Evolutionary conservation across 2,888 invertebrate species (phyloP), one percentile per base, ranked within the genome.

Genomic region (Rhingia rostrata): DNA sequence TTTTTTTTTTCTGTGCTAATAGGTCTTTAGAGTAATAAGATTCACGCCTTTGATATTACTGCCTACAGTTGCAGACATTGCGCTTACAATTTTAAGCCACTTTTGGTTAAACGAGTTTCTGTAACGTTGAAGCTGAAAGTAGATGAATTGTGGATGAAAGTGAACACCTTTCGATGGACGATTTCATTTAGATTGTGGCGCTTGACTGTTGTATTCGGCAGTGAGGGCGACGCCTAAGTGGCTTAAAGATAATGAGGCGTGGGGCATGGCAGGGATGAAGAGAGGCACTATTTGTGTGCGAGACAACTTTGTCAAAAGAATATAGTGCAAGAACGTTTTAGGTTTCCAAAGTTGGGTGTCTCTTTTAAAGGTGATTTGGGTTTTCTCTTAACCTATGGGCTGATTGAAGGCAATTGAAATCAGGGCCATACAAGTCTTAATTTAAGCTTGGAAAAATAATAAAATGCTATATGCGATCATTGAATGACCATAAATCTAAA

Each of bases 11-110:
- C 12, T 12, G 33, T 51, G 33, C 41, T 41, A 41, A 64, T 32
- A 64, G 30, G 47, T 54, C 10, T 37, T 73, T 47, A 54, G 45
- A 54, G 37, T 47, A 47, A 45, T 73, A 63, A 73, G 54, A 54
- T 45, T 56, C 54, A 64, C 63, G 22, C 54, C 47, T 61, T 12
- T 4, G 10, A 2, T 10, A 43, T 37, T 12, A 58, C 4, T 53
- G 4, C 33, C 10, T 35, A 32, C 5, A 33, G 33, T 9, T 30
- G 6, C 4, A 51, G 30, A 49, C 22, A 14, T 3, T 61, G 12
- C n/a, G 30, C 39, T 41, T 41, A 49, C 32, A 49, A 30, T 58
- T 58, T 64, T 35, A 61, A 61, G 35, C 14, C 39, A 60, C 60
- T 60, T 60, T 60, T 60, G 45, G 43, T 60, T 60, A 60, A 60